phyloP scores from a whole-genome alignment of 2,888 invertebrate species.

The Bedellia somnulentella region DNA sequence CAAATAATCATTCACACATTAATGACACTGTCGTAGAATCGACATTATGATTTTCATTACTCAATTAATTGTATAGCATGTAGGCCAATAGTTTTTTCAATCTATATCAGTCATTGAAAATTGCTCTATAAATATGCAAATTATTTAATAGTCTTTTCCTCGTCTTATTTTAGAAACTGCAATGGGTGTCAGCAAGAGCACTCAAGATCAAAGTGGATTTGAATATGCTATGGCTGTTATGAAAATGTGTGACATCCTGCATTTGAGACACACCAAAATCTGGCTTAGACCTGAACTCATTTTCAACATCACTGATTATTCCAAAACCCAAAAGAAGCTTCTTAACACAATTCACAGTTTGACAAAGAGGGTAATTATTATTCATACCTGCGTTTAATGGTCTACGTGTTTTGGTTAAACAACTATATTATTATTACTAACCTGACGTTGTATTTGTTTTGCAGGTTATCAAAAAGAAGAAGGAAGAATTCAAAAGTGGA shows the following conservation, averaged over 20 bases:
- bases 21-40: conserved; percentile 17
- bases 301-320: conserved; percentile 75
- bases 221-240: conserved; percentile 88
- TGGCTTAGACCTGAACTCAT: conserved; percentile 78
- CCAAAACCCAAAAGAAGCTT: conserved; percentile 72
- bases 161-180: conserved; percentile 70
- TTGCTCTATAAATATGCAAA: background rate
- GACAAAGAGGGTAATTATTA: conserved; percentile 71
- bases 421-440: background rate
- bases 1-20: conserved; percentile 44
- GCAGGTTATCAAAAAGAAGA: conserved; percentile 71
- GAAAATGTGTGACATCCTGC: conserved; percentile 87
- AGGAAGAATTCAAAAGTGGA: conserved; percentile 70
- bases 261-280: conserved; percentile 77
- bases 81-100: conserved; percentile 27
- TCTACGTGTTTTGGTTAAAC: background rate
- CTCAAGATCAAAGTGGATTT: conserved; percentile 78
- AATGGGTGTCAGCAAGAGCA: conserved; percentile 84
- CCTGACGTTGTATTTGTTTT: conserved; percentile 3
- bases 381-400: conserved; percentile 3
- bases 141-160: too few relatives aligned
- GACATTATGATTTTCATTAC: conserved; percentile 25
- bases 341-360: conserved; percentile 77
- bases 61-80: conserved; percentile 24
- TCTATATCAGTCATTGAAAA: conserved; percentile 8